Percentiles rank a stretch among this genome's conserved stretches.
phyloP scores from a whole-genome alignment of 2,888 invertebrate species.

The Paralinhomoeus sp. region DNA sequence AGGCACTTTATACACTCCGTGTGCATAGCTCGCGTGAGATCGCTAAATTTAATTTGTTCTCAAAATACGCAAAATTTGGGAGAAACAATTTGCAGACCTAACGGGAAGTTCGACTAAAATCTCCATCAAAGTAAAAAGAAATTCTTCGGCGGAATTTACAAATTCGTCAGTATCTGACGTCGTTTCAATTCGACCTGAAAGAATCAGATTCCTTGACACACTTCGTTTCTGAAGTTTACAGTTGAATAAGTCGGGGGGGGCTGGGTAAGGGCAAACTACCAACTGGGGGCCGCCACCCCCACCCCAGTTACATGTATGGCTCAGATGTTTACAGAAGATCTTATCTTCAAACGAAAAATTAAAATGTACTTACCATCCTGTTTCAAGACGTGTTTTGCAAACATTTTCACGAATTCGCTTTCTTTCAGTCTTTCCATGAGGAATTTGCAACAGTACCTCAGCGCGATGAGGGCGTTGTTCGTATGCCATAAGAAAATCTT shows the following conservation, averaged over 20 bases:
- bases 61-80: no score
- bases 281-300: no score
- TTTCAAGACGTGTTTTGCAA: conserved; percentile 25
- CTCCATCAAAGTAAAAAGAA: conserved; percentile 51
- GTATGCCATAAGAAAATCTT: conserved; percentile 70
- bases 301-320: no score
- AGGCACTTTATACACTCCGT: conserved; percentile 29
- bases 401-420: conserved; percentile 57
- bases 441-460: conserved; percentile 55
- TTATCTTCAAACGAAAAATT: background rate
- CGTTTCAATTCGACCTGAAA: background rate
- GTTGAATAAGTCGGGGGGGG: no score
- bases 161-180: conserved; percentile 12
- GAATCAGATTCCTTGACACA: no score
- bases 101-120: conserved; percentile 56
- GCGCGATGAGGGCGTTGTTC: conserved; percentile 70
- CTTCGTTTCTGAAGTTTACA: no score
- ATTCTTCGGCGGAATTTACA: conserved; percentile 40
- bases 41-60: conserved; percentile 11
- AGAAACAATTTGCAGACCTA: conserved; percentile 47
- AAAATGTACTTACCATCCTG: background rate
- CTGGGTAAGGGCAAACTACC: background rate
- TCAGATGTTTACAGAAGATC: no score
- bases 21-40: conserved; percentile 17
- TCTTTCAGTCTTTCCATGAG: conserved; percentile 71